Evolutionary conservation across 2,888 invertebrate genomes (phyloP).

Genomic region (Disparrhopalites patrizii): DNA sequence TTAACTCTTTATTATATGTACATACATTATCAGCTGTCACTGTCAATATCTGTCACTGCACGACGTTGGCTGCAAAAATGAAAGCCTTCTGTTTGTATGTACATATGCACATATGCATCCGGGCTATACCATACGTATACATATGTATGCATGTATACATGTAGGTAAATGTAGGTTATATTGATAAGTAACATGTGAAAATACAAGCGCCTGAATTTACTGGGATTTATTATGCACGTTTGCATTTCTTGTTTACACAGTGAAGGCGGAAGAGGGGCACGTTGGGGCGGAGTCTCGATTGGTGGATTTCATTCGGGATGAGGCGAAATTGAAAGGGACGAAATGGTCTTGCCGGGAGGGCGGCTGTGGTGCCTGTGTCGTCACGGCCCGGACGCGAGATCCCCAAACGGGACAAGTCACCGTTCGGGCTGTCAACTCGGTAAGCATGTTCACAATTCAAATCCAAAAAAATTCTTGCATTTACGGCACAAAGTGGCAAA

Average conservation of each 20-base stretch:
- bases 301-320: slow-evolving; percentile 44
- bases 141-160: too few species aligned
- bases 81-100: too few species aligned
- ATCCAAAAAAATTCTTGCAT: background rate
- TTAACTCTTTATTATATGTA: too few species aligned
- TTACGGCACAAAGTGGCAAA: background rate
- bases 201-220: background rate
- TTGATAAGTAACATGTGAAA: background rate
- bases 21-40: too few species aligned
- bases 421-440: slow-evolving; percentile 63
- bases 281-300: slow-evolving; percentile 31
- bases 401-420: slow-evolving; percentile 52
- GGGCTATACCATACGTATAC: too few species aligned
- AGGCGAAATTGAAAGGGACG: slow-evolving; percentile 39
- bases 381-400: slow-evolving; percentile 34
- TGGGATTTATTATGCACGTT: background rate
- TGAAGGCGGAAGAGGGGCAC: slow-evolving; percentile 3
- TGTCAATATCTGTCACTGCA: too few species aligned
- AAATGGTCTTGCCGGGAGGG: slow-evolving; percentile 57
- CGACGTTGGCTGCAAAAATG: too few species aligned
- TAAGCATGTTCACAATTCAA: slow-evolving; percentile 51
- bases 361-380: slow-evolving; percentile 64
- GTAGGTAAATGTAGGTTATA: too few species aligned
- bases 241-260: slow-evolving; percentile 11
- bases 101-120: too few species aligned